A percentile compares a stretch with the other conserved stretches of the same genome.
Evolutionary conservation across 2,113 vertebrate species (phyloP).

Genomic region (Halcyon senegalensis): DNA sequence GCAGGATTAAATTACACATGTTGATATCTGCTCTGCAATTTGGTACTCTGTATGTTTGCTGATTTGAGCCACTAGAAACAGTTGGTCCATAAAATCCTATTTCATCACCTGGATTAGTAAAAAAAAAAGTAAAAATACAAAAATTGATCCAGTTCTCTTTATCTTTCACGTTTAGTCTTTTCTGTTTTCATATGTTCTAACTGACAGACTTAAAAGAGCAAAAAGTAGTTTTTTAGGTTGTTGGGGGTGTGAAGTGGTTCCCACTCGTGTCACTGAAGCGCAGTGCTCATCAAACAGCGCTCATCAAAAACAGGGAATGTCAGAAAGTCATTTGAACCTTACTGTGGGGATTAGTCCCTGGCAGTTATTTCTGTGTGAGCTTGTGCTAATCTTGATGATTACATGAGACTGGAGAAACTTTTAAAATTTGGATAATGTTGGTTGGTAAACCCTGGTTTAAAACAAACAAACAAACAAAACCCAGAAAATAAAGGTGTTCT

Average conservation of each 20-base stretch:
- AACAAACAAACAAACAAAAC: neutral
- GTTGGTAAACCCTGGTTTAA: neutral
- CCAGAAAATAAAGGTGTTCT: neutral
- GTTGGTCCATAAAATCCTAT: neutral
- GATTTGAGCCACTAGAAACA: neutral
- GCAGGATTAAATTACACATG: neutral
- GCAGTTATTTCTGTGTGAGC: neutral
- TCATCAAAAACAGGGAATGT: neutral
- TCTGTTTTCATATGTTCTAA: neutral
- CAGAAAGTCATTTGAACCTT: neutral
- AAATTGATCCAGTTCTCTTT: neutral
- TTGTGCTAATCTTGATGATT: neutral
- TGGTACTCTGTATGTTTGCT: neutral
- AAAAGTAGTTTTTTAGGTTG: neutral
- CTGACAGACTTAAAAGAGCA: neutral
- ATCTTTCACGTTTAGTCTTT: neutral
- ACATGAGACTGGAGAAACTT: neutral
- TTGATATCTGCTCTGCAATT: neutral
- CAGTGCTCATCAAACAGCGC: neutral
- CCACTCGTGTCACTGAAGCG: neutral
- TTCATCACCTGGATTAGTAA: neutral
- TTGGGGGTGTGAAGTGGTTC: neutral
- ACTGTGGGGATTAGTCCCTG: neutral
- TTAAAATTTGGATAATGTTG: neutral
- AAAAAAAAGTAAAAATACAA: neutral